Base-by-base conservation (phyloP, 1,140 invertebrate genomes). In the Musca domestica region DNA sequence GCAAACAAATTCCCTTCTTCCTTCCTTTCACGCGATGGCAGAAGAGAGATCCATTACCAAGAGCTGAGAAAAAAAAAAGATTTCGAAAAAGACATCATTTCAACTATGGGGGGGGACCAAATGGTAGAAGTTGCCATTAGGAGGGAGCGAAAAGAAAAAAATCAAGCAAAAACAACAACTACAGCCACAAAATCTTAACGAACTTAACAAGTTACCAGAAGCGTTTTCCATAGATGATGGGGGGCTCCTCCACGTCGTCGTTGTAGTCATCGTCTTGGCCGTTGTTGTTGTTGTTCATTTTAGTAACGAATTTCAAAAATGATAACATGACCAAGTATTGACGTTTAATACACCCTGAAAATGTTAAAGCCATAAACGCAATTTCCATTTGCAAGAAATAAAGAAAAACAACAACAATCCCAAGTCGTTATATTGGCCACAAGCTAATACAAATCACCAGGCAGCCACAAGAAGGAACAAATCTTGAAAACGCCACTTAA, bases 151-250 rank as follows among this genome's bases (percentile, higher is more conserved):
- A 46, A 48, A 48, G 47, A 48, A 15, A 48, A 15, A 48, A 48
- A 48, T 48, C 17, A 19, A n/a, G n/a, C 17, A 19, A 15, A 48
- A 48, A 14, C 15, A 47, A 65, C n/a, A 65, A 47, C 71, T 71
- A 68, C 66, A 73, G 75, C 72, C 71, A 52, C 23, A 20, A 46
- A 25, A 63, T 75, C 74, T 78, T 79, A 79, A 78, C 77, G 77
- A 79, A 77, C 77, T 74, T 78, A 74, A 78, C 74, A 75, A 74
- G 73, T 72, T 69, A 74, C 74, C 74, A 77, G 73, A 71, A 61
- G 56, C 56, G 56, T 34, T 61, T 61, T 61, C 20, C 27, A 41
- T 41, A 41, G 30, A 14, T 30, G n/a, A 20, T 41, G 56, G 56
- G 30, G 56, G 56, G 56, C 27, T 27, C 27, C 23, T 58, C 15